These are phyloP conservation scores for Temnothorax nylanderi DNA, from an alignment of 1,140 invertebrate species.

Conservation along the genomic window DNA sequence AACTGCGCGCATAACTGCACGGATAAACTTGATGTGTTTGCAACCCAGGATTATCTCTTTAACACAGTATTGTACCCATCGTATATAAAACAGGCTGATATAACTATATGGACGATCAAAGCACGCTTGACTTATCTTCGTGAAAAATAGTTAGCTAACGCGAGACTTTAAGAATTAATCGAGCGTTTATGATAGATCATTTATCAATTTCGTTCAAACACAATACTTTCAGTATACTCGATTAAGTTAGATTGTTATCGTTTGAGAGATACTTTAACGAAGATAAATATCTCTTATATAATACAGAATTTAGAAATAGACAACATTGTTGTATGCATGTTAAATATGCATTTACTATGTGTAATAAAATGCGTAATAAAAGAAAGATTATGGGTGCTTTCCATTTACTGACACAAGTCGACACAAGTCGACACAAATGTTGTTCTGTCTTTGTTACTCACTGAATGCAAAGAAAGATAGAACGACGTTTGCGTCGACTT, in stretches of 20 bases:
- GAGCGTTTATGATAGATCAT: conserved; percentile 27
- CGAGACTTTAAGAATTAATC: conserved; percentile 34
- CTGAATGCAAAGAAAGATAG: no score
- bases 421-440: no score
- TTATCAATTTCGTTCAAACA: conserved; percentile 15
- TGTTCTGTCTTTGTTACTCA: no score
- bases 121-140: not conserved
- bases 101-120: not conserved
- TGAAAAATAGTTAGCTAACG: conserved; percentile 33
- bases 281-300: conserved; percentile 8
- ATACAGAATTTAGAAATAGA: not conserved
- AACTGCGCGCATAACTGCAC: not conserved
- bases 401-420: no score
- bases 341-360: not conserved
- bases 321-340: not conserved
- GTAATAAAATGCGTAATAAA: not conserved
- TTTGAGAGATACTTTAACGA: not conserved
- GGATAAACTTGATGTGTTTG: conserved; percentile 6
- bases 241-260: conserved; percentile 5
- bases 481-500: no score
- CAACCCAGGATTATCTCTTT: conserved; percentile 9
- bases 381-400: not conserved
- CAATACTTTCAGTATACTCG: not conserved
- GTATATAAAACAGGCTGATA: not conserved
- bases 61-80: not conserved